Evolutionary conservation across 2,797 vertebrate species (phyloP).

Genomic region (Harpagifer antarcticus): DNA sequence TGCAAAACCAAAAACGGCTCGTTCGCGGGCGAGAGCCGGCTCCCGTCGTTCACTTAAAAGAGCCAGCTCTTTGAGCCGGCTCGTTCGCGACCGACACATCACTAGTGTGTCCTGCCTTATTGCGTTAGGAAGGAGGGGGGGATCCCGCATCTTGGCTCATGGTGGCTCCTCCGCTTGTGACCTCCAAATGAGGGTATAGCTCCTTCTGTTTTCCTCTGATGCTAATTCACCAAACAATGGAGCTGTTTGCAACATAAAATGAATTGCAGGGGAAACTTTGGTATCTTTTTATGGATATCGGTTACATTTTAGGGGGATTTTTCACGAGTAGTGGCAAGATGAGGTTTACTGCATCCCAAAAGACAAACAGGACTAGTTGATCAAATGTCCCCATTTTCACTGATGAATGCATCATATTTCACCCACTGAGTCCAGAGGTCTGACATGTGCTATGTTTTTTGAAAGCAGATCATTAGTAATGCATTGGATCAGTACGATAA

Average conservation of each 20-base stretch:
- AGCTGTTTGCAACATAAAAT: constrained; percentile 8
- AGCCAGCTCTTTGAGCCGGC: too few species aligned
- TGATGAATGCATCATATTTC: background rate
- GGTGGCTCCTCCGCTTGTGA: constrained; percentile 73
- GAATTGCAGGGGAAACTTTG: constrained; percentile 21
- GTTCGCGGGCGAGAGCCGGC: too few species aligned
- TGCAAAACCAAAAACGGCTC: too few species aligned
- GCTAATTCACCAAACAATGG: constrained; percentile 17
- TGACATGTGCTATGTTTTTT: background rate
- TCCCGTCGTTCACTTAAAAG: too few species aligned
- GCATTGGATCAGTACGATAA: background rate
- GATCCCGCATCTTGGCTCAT: constrained; percentile 80
- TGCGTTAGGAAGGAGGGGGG: constrained; percentile 80
- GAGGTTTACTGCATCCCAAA: constrained; percentile 20
- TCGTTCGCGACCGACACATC: too few species aligned
- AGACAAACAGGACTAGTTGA: background rate
- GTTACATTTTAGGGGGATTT: background rate
- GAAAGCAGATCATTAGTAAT: background rate
- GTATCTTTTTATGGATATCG: background rate
- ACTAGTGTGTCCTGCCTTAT: constrained; percentile 84
- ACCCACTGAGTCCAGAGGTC: background rate
- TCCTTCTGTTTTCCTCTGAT: constrained; percentile 38
- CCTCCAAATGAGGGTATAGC: constrained; percentile 78
- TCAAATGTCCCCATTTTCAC: background rate
- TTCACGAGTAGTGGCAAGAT: background rate